phyloP scores from a whole-genome alignment of 2,888 invertebrate species.

The Chalcis sispes region DNA sequence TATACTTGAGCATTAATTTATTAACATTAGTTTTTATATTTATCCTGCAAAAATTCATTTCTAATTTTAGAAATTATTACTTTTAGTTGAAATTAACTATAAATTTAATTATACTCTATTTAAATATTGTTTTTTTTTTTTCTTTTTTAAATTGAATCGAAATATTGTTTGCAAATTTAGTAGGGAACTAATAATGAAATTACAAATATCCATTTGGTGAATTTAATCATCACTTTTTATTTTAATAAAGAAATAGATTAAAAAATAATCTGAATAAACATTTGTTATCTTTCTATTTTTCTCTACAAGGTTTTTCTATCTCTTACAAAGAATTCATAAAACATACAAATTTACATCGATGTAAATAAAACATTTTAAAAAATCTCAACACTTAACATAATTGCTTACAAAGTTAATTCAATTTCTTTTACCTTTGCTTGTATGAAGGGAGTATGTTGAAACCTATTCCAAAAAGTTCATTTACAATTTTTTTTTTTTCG shows the following conservation, averaged over 20 bases:
- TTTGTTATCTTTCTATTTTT: slow-evolving; percentile 12
- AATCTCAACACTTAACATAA: slow-evolving; percentile 23
- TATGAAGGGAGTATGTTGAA: slow-evolving; percentile 24
- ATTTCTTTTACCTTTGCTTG: slow-evolving; percentile 6
- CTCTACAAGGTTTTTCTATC: slow-evolving; percentile 17
- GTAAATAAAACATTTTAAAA: slow-evolving; percentile 21
- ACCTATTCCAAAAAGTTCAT: slow-evolving; percentile 24
- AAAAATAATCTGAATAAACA: slow-evolving; percentile 45
- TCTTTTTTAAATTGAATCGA: too few relatives aligned
- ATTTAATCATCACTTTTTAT: too few relatives aligned
- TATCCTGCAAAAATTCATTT: too few relatives aligned
- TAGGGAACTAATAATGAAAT: too few relatives aligned
- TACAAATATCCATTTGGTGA: too few relatives aligned
- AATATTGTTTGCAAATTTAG: too few relatives aligned
- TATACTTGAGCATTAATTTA: too few relatives aligned
- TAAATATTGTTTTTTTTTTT: too few relatives aligned
- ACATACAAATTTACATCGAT: slow-evolving; percentile 26
- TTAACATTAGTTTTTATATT: too few relatives aligned
- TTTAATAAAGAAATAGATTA: slow-evolving; percentile 47
- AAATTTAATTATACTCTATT: too few relatives aligned
- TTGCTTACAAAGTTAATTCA: slow-evolving; percentile 15
- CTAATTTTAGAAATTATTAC: too few relatives aligned
- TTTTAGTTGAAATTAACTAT: too few relatives aligned
- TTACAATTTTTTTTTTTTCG: neutral
- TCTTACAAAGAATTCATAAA: slow-evolving; percentile 30